Conservation (phyloP, 53 echinoderm and acorn worm species). For the Temnopleurus reevesii region DNA sequence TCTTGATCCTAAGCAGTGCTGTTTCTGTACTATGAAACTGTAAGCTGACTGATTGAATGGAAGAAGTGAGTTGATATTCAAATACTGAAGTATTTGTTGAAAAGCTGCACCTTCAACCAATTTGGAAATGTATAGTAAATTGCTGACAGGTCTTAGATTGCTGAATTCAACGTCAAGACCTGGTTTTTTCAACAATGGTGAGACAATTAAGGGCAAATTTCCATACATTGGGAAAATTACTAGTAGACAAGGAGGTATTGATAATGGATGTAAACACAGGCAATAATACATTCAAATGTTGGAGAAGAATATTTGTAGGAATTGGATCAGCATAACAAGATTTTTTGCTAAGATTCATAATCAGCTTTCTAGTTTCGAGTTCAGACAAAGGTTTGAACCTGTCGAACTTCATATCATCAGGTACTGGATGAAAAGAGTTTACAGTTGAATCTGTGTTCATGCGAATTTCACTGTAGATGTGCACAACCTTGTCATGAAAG, state of each 20-base stretch:
- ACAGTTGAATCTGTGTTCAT: not conserved
- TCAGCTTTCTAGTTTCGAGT: not conserved
- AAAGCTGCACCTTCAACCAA: not conserved
- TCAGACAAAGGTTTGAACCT: not conserved
- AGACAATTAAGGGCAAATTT: too few relatives aligned
- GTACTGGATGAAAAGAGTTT: not conserved
- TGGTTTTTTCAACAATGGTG: not conserved
- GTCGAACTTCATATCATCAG: not conserved
- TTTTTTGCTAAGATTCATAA: not conserved
- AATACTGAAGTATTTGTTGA: not conserved
- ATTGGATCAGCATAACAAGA: too few relatives aligned
- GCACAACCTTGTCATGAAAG: too few relatives aligned
- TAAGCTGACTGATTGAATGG: conserved; percentile 14
- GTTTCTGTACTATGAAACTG: conserved; percentile 25
- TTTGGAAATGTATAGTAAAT: conserved; percentile 32
- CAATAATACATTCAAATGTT: not conserved
- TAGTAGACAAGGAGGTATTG: conserved; percentile 14
- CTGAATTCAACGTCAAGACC: not conserved
- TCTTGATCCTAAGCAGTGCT: conserved; percentile 15
- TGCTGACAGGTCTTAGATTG: conserved; percentile 32
- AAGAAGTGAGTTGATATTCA: not conserved
- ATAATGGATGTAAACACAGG: conserved; percentile 31
- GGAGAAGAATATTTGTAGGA: not conserved
- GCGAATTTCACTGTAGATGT: not conserved
- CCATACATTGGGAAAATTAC: too few relatives aligned